phyloP scores from a whole-genome alignment of 2,113 vertebrate genomes.

The Epinephelus fuscoguttatus region DNA sequence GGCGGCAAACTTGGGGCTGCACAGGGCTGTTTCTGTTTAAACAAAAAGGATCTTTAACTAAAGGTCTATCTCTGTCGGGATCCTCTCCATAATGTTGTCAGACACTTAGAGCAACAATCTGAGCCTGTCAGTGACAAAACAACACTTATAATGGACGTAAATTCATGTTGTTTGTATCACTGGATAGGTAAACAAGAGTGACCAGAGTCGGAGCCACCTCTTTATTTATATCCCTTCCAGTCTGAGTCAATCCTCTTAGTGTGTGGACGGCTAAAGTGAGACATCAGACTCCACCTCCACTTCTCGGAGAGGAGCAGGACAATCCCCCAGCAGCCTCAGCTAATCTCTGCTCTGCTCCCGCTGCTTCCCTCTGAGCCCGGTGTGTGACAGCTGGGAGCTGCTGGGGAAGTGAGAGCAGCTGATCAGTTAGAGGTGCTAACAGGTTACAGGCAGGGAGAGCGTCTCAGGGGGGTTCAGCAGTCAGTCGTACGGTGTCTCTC shows the following conservation, averaged over 20 bases:
- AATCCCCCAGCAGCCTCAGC: constrained; percentile 35
- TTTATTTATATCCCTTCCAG: constrained; percentile 62
- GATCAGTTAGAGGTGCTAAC: background rate
- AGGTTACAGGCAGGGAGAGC: no score
- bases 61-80: no score
- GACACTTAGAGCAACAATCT: no score
- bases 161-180: background rate
- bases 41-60: no score
- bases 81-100: no score
- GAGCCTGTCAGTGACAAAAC: no score
- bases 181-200: constrained; percentile 1
- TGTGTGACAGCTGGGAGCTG: constrained; percentile 12
- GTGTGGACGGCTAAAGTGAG: constrained; percentile 56
- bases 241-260: constrained; percentile 70
- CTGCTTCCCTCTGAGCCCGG: background rate
- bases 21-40: no score
- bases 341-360: constrained; percentile 59
- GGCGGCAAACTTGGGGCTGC: no score
- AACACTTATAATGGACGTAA: no score
- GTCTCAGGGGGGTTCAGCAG: no score
- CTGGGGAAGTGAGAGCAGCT: constrained; percentile 12
- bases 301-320: constrained; percentile 4
- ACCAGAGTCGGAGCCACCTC: background rate
- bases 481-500: no score
- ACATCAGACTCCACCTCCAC: constrained; percentile 58